Percentiles rank a stretch among this genome's conserved stretches.
These are phyloP conservation scores for Leucosticte australis DNA, from an alignment of 2,113 vertebrate species.

Conservation along the genomic window DNA sequence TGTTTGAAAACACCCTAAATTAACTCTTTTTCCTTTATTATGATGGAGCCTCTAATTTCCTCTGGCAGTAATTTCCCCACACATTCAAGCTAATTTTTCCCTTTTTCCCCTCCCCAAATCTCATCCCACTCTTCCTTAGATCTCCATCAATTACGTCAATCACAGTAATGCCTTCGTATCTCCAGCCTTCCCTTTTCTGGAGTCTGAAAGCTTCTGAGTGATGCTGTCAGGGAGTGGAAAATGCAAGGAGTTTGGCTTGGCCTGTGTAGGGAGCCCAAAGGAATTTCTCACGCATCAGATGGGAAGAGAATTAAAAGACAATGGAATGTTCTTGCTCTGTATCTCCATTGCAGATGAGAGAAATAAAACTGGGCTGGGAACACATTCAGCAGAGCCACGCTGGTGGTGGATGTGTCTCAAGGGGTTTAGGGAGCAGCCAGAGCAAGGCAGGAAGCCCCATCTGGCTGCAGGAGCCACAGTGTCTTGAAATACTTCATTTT, in stretches of 20 bases:
- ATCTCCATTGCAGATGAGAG: neutral
- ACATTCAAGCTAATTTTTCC: neutral
- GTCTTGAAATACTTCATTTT: neutral
- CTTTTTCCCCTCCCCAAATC: neutral
- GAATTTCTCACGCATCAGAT: neutral
- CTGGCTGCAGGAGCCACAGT: fast-evolving
- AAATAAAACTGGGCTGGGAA: neutral
- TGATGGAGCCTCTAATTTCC: neutral
- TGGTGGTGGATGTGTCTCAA: neutral
- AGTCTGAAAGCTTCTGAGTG: neutral
- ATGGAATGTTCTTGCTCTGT: neutral
- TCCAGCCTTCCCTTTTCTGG: neutral
- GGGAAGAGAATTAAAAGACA: neutral
- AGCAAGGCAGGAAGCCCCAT: neutral
- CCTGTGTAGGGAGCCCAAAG: neutral
- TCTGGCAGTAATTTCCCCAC: neutral
- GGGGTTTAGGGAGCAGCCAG: neutral
- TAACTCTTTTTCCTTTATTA: neutral
- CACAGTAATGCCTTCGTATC: neutral
- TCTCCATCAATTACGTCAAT: neutral
- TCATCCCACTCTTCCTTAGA: neutral
- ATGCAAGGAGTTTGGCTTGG: neutral
- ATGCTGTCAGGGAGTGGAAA: neutral
- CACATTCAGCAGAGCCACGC: neutral
- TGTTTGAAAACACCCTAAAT: neutral